Conservation (phyloP, 2,113 vertebrate species). For the Antidorcas marsupialis region DNA sequence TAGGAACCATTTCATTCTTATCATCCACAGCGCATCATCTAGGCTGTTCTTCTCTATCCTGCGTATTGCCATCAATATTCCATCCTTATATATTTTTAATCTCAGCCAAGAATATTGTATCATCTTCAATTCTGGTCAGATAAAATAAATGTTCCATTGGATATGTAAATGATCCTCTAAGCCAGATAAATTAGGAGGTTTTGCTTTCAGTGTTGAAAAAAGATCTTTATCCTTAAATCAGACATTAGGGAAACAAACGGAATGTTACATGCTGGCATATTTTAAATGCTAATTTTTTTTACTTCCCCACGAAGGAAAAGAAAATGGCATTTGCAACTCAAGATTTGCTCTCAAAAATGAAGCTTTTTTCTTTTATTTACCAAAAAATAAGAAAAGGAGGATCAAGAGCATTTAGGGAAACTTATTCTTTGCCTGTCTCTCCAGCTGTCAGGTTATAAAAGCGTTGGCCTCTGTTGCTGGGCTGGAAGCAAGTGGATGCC, state of each 20-base stretch:
- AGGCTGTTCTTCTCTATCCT: slow-evolving; percentile 46
- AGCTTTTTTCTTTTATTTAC: slow-evolving; percentile 67
- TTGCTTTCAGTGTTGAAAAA: slow-evolving; percentile 72
- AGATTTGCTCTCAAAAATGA: slow-evolving; percentile 66
- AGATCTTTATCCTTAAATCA: slow-evolving; percentile 73
- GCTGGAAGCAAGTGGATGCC: not conserved
- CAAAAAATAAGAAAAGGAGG: not conserved
- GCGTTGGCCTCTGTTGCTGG: not conserved
- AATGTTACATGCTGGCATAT: slow-evolving; percentile 2
- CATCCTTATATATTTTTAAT: slow-evolving; percentile 77
- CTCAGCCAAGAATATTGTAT: slow-evolving; percentile 73
- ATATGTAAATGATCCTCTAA: slow-evolving; percentile 74
- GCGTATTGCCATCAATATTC: slow-evolving; percentile 72
- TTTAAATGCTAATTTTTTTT: slow-evolving; percentile 44
- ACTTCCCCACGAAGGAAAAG: not conserved
- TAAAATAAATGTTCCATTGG: slow-evolving; percentile 77
- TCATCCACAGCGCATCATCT: slow-evolving; percentile 62
- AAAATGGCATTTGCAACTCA: slow-evolving; percentile 26
- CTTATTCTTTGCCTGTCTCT: not conserved
- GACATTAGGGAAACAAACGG: slow-evolving; percentile 61
- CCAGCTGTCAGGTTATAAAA: not conserved
- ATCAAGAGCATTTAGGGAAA: not conserved
- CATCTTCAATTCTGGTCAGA: slow-evolving; percentile 76
- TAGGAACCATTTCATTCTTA: slow-evolving; percentile 73
- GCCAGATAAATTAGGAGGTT: slow-evolving; percentile 74